Evolutionary conservation across 2,113 vertebrate species (phyloP), one percentile per base, ranked within the genome.

Genomic region (Trinectes maculatus): DNA sequence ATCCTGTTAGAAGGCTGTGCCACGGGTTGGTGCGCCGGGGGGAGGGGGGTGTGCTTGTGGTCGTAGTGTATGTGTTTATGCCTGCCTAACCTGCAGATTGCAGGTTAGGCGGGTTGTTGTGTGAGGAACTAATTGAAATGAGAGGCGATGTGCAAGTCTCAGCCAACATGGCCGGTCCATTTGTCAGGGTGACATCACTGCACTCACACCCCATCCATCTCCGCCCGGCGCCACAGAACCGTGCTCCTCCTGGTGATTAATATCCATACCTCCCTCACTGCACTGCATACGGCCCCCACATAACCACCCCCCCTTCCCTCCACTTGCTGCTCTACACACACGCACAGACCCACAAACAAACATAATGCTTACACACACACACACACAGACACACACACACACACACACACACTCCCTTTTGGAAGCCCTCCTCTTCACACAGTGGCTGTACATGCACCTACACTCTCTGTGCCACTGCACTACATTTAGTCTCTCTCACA

Each of bases 171-270:
- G 88, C 83, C 75, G 74, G 84, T 90, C 89, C 91, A 94, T 94
- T 92, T 92, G 90, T 94, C 93, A 93, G 90, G 82, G 91, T 93
- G 93, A 94, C 92, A 94, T 93, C 92, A 93, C 85, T 89, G 90
- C 87, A 86, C 90, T 92, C 88, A 91, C 90, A 92, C 89, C 91
- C 87, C 91, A 93, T 93, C 91, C 92, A 93, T 94, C 93, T 94
- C 87, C 47, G 59, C 64, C 73, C 57, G 67, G 84, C 74, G 68
- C 80, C 80, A 87, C 83, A 87, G 80, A 86, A 77, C 82, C 89
- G 74, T 83, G 81, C 89, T 89, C 83, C 78, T 90, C 82, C 78
- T 73, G 60, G 72, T 92, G 92, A 94, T 93, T 94, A 94, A 94
- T 93, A 92, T 91, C 92, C 88, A 91, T 85, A 89, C 88, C 79